These are phyloP conservation scores for Nomada lathburiana DNA, from an alignment of 2,888 invertebrate genomes.

Conservation along the genomic window DNA sequence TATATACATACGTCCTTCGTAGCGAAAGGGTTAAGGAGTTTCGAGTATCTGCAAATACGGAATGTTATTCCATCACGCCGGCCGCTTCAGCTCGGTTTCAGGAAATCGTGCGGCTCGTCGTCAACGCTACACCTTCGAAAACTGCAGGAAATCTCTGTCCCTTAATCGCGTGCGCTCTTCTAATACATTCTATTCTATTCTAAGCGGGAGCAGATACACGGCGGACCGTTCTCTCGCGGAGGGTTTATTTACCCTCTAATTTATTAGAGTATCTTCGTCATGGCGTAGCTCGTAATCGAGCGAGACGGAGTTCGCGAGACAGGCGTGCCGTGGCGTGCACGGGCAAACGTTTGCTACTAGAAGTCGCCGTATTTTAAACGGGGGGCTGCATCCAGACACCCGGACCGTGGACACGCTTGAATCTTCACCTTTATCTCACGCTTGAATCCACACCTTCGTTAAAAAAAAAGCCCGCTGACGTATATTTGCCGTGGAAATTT, in stretches of 20 bases:
- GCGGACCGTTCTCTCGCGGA: conserved; percentile 31
- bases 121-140: conserved; percentile 22
- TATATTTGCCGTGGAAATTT: conserved; percentile 33
- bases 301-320: conserved; percentile 64
- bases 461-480: conserved; percentile 24
- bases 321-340: conserved; percentile 37
- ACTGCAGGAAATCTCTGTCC: conserved; percentile 15
- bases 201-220: conserved; percentile 46
- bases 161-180: conserved; percentile 54
- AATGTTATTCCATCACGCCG: conserved; percentile 11
- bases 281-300: conserved; percentile 75
- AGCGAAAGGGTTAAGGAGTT: neutral
- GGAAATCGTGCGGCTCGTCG: conserved; percentile 46
- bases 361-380: conserved; percentile 46
- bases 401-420: neutral
- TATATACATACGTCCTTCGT: neutral
- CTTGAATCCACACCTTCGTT: neutral
- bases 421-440: neutral
- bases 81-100: conserved; percentile 19
- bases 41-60: neutral
- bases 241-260: conserved; percentile 68
- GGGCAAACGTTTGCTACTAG: conserved; percentile 6
- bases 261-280: conserved; percentile 71
- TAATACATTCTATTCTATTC: conserved; percentile 66
- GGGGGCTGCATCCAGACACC: neutral